Evolutionary conservation across 2,888 invertebrate genomes (phyloP), one percentile per base, ranked within the genome.

Genomic region (Lacanobia oleracea): DNA sequence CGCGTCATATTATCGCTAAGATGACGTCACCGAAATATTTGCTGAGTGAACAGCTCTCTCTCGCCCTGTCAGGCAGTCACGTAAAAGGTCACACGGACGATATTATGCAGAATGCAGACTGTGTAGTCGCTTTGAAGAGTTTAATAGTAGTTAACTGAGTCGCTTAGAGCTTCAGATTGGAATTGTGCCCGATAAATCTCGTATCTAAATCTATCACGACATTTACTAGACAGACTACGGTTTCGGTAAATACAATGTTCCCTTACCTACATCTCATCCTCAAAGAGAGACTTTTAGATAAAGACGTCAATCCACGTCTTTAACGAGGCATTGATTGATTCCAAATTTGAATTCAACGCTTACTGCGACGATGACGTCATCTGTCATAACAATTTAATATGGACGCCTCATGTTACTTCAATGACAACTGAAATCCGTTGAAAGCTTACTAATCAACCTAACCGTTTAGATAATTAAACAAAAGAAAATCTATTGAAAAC

Each of bases 21-120:
- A 33, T 79, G 79, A 79, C 79, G 79, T 82, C 83, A 79, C 21
- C 54, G 37, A 62, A 73, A 69, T 82, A 82, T 79, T 80, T 79
- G 63, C 79, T 33, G 73, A 68, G 65, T 69, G 83, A 80, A 73
- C 56, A 73, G 33, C 66, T 71, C 68, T 67, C 66, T 71, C 68
- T 67, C 61, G 67, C 51, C 56, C n/a, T n/a, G 27, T 6, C 33
- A 33, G 33, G 33, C 51, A 53, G 48, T 59, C 66, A 83, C 68
- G 64, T 59, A 50, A 67, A 84, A 73, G 71, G 84, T 71, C 82
- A 77, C 53, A 23, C 40, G 50, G 65, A 67, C 74, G 59, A 71
- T 71, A 81, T 71, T 81, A 81, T 63, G 61, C 77, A 70, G 57
- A 61, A 54, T 60, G 71, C 71, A 63, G 45, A 67, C 43, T 27